Evolutionary conservation across 1,140 invertebrate species (phyloP).

Genomic region (Parasteatoda tepidariorum): DNA sequence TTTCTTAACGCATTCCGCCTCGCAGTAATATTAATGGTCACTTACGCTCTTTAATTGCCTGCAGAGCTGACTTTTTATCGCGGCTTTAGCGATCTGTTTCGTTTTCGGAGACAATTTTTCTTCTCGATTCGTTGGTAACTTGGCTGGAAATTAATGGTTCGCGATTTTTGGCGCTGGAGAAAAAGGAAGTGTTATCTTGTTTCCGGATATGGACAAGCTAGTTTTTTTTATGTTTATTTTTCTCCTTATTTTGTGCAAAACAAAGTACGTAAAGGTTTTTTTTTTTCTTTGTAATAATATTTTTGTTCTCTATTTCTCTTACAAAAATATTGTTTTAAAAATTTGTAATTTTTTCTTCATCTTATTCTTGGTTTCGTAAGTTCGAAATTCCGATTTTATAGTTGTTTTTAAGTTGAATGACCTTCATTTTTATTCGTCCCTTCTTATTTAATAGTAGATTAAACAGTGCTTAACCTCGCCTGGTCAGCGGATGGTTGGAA

Average conservation of each 20-base stretch:
- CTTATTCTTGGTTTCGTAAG: too few relatives aligned
- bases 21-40: constrained; percentile 50
- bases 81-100: constrained; percentile 1
- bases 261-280: not conserved
- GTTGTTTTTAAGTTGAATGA: too few relatives aligned
- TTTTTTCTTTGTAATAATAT: not conserved
- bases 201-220: not conserved
- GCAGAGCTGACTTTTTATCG: constrained; percentile 10
- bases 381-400: too few relatives aligned
- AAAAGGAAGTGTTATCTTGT: not conserved
- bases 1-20: not conserved
- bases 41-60: constrained; percentile 35
- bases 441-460: too few relatives aligned
- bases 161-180: not conserved
- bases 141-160: not conserved
- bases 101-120: not conserved
- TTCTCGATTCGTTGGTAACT: not conserved
- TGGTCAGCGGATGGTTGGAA: too few relatives aligned
- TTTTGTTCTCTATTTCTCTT: not conserved
- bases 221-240: not conserved
- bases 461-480: too few relatives aligned
- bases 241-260: not conserved
- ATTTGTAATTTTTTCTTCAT: too few relatives aligned
- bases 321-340: too few relatives aligned
- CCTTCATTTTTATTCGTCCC: too few relatives aligned